phyloP scores from a whole-genome alignment of 1,140 invertebrate genomes.

The Euschistus heros region DNA sequence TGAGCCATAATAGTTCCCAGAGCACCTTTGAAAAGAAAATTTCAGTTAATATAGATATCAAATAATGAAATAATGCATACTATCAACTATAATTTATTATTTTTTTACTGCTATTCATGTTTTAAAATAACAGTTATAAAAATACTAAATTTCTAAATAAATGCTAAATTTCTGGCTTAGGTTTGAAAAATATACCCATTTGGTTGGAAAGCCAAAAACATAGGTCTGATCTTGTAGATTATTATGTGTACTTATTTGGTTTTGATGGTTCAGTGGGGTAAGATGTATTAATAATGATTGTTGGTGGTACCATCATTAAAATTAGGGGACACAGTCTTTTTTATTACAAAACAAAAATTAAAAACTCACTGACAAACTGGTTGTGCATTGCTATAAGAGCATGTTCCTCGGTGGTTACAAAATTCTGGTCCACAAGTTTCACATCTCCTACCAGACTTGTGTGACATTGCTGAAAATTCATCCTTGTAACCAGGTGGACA shows the following conservation, averaged over 20 bases:
- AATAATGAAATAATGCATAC: neutral
- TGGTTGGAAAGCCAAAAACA: no score
- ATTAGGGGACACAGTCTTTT: no score
- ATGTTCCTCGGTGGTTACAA: slow-evolving; percentile 74
- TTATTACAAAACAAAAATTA: neutral
- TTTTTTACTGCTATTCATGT: neutral
- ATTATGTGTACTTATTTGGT: no score
- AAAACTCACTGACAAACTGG: slow-evolving; percentile 64
- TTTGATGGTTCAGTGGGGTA: no score
- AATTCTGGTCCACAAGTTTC: slow-evolving; percentile 61
- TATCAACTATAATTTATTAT: neutral
- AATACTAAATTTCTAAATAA: no score
- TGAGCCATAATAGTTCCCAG: slow-evolving; percentile 73
- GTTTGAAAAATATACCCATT: no score
- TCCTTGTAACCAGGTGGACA: slow-evolving; percentile 73
- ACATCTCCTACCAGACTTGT: slow-evolving; percentile 59
- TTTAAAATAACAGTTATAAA: no score
- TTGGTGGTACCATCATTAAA: no score
- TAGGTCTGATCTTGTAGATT: no score
- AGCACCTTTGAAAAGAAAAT: slow-evolving; percentile 46
- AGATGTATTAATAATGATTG: no score
- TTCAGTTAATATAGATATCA: slow-evolving; percentile 22
- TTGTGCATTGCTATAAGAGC: slow-evolving; percentile 57
- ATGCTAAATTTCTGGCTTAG: no score
- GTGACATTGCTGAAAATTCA: slow-evolving; percentile 50